A percentile compares a stretch with the other conserved stretches of the same genome.
phyloP scores from a whole-genome alignment of 1,140 invertebrate species.

The Diorhabda sublineata region DNA sequence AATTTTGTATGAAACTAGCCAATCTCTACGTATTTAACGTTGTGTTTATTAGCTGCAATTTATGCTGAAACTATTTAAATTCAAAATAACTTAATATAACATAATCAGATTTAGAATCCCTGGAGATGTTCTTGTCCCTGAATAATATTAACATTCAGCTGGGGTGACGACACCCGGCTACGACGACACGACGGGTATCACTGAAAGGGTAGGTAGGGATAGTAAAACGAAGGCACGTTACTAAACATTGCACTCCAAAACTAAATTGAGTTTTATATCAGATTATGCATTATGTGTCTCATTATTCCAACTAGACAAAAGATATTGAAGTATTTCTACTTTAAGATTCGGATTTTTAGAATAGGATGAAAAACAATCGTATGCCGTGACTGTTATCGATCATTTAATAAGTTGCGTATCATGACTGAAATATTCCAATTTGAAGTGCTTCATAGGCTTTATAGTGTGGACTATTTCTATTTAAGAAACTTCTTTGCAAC shows the following conservation, averaged over 20 bases:
- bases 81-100: not conserved
- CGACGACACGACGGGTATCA: not conserved
- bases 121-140: not conserved
- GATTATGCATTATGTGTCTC: not conserved
- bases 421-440: too few species aligned
- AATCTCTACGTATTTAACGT: not conserved
- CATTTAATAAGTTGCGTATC: too few species aligned
- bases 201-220: not conserved
- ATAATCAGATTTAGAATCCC: not conserved
- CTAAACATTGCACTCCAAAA: not conserved
- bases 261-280: slow-evolving; percentile 3
- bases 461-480: too few species aligned
- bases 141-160: not conserved
- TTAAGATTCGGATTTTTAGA: too few species aligned
- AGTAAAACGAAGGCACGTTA: not conserved
- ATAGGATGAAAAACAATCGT: too few species aligned
- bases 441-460: too few species aligned
- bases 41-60: not conserved
- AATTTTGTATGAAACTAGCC: too few species aligned
- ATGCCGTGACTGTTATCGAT: too few species aligned
- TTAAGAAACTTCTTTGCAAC: too few species aligned
- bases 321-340: too few species aligned
- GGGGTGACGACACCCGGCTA: not conserved
- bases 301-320: too few species aligned
- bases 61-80: slow-evolving; percentile 1